These are phyloP conservation scores for Silurus glanis DNA, from an alignment of 2,113 vertebrate species.

Conservation along the genomic window DNA sequence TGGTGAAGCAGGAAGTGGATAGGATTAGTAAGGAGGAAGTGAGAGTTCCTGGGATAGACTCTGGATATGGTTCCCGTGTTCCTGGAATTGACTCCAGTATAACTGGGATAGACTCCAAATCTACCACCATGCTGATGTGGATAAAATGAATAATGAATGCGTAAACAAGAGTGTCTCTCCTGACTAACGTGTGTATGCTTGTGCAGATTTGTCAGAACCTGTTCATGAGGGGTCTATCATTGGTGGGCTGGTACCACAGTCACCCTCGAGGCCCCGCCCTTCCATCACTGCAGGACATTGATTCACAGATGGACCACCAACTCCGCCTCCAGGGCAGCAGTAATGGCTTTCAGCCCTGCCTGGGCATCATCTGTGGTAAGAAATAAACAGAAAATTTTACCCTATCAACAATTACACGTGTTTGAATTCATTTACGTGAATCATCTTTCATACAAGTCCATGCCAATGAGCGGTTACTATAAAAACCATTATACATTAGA, in stretches of 20 bases:
- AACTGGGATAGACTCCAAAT: background rate
- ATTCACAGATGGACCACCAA: conserved; percentile 95
- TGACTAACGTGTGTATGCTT: background rate
- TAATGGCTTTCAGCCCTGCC: conserved; percentile 93
- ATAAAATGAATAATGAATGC: background rate
- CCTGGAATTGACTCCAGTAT: background rate
- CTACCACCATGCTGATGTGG: background rate
- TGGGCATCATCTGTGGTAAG: conserved; percentile 92
- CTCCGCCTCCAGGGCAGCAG: conserved; percentile 90
- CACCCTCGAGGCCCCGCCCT: conserved; percentile 87
- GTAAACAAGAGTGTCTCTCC: background rate
- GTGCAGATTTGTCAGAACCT: conserved; percentile 92
- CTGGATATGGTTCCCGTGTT: too few relatives aligned
- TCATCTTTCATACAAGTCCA: background rate
- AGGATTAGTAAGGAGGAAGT: too few relatives aligned
- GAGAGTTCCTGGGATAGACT: too few relatives aligned
- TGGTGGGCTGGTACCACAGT: conserved; percentile 98
- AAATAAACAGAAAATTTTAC: background rate
- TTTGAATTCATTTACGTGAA: background rate
- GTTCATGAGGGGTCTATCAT: conserved; percentile 87
- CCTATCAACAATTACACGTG: background rate
- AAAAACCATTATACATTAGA: background rate
- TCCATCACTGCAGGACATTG: conserved; percentile 92
- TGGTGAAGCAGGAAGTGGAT: too few relatives aligned
- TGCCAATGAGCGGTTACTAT: background rate